phyloP scores from a whole-genome alignment of 2,797 vertebrate genomes.

The Tenualosa thibaudeaui region DNA sequence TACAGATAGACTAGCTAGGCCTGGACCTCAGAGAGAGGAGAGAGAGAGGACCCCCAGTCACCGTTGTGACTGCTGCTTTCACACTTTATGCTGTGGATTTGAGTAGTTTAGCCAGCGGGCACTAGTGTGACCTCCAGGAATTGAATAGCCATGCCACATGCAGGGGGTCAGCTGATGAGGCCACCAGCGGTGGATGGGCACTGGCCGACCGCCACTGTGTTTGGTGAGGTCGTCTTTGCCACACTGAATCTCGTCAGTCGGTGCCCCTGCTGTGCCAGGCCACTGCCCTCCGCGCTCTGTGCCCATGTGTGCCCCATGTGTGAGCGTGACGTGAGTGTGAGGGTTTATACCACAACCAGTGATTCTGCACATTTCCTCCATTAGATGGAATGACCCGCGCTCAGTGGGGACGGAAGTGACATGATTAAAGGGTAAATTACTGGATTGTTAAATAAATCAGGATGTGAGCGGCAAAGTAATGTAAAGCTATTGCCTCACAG shows the following conservation, averaged over 20 bases:
- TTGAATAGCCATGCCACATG: neutral
- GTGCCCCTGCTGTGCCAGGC: neutral
- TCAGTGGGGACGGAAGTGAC: neutral
- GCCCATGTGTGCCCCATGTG: neutral
- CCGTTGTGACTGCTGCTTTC: constrained; percentile 1
- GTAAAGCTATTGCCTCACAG: neutral
- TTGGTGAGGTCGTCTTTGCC: neutral
- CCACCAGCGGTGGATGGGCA: neutral
- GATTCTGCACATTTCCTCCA: neutral
- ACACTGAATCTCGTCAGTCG: constrained; percentile 1
- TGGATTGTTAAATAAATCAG: neutral
- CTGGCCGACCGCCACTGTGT: neutral
- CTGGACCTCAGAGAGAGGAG: neutral
- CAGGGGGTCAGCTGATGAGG: neutral
- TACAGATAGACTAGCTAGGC: neutral
- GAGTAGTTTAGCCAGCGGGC: neutral
- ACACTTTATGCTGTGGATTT: neutral
- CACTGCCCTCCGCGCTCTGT: neutral
- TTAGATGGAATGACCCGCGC: neutral
- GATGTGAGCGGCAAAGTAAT: neutral
- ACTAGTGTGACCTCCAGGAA: neutral
- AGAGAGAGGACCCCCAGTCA: neutral
- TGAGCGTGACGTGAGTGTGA: neutral
- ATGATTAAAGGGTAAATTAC: neutral
- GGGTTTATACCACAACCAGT: neutral